Evolutionary conservation across 2,797 vertebrate species (phyloP).

Genomic region (Tamandua tetradactyla): DNA sequence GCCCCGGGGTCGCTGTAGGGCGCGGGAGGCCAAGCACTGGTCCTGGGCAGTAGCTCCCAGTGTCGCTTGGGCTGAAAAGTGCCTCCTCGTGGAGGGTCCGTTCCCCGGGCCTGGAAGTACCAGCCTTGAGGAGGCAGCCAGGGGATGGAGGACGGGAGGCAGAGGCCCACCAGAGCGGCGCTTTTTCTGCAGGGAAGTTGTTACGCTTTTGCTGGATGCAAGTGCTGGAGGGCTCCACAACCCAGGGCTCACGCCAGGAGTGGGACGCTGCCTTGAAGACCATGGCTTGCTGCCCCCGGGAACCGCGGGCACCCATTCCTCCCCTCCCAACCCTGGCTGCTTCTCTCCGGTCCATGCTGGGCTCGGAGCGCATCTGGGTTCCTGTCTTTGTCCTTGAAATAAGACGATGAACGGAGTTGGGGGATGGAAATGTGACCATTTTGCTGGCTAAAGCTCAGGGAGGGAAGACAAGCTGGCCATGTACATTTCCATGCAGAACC

Average conservation of each 20-base stretch:
- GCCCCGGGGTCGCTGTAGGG: not conserved
- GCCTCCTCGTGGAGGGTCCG: rapidly evolving
- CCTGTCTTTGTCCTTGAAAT: not conserved
- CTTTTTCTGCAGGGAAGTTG: not conserved
- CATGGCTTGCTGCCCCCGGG: not conserved
- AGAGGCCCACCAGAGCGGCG: rapidly evolving
- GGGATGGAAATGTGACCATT: not conserved
- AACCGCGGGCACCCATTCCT: rapidly evolving
- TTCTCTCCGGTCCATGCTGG: not conserved
- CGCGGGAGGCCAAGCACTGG: not conserved
- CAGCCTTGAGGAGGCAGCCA: not conserved
- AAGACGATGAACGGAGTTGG: not conserved
- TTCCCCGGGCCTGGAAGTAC: not conserved
- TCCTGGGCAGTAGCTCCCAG: rapidly evolving
- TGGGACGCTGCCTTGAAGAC: not conserved
- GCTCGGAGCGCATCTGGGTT: not conserved
- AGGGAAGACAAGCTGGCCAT: not conserved
- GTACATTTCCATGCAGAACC: not conserved
- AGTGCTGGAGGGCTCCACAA: too few species aligned
- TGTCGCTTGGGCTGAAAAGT: not conserved
- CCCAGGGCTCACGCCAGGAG: rapidly evolving
- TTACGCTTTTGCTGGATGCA: too few species aligned
- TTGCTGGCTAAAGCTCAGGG: not conserved
- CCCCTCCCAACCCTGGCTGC: not conserved
- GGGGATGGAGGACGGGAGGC: rapidly evolving